Evolutionary conservation across 2,113 vertebrate species (phyloP).

Genomic region (human): GRCh38 chr1:145935501-145936000

Average conservation of each 20-base stretch:
- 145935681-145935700: neutral
- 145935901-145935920: neutral
- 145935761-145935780: slow-evolving; percentile 38
- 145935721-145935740: neutral
- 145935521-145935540: neutral
- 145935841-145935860: neutral
- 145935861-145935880: slow-evolving; percentile 10
- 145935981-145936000: neutral
- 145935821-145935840: neutral
- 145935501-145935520: slow-evolving; percentile 11
- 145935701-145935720: slow-evolving; percentile 23
- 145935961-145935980: neutral
- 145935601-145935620: neutral
- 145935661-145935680: neutral
- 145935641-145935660: neutral
- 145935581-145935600: neutral
- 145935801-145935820: neutral
- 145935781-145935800: slow-evolving; percentile 6
- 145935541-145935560: neutral
- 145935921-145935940: neutral
- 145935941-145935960: neutral
- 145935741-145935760: neutral
- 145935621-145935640: neutral
- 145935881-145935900: neutral
- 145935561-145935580: neutral